A percentile compares a stretch with the other conserved stretches of the same genome.
phyloP scores from a whole-genome alignment of 2,113 vertebrate species.

The Leptodactylus fuscus region DNA sequence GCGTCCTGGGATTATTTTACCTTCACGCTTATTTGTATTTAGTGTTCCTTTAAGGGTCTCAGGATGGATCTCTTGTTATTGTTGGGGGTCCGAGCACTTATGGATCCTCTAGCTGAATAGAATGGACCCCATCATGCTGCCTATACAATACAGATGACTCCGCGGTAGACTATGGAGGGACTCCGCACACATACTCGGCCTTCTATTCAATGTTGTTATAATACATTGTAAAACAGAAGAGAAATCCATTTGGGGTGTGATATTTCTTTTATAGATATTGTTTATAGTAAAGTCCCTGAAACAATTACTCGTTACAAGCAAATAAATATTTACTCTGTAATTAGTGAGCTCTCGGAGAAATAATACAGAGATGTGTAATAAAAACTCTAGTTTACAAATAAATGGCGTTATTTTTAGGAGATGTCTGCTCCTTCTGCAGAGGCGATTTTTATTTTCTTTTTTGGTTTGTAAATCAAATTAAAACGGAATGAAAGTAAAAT shows the following conservation, averaged over 20 bases:
- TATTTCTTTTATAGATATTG: neutral
- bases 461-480: slow-evolving; percentile 37
- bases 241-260: neutral
- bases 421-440: neutral
- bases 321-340: neutral
- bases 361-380: neutral
- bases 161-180: too few relatives aligned
- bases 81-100: too few relatives aligned
- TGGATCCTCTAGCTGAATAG: too few relatives aligned
- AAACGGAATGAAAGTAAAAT: slow-evolving; percentile 18
- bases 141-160: too few relatives aligned
- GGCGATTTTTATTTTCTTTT: too few relatives aligned
- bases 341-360: neutral
- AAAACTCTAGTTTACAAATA: slow-evolving; percentile 37
- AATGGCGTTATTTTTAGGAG: slow-evolving; percentile 25
- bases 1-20: too few relatives aligned
- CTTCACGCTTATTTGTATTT: too few relatives aligned
- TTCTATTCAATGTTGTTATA: neutral
- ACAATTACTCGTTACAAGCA: slow-evolving; percentile 1
- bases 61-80: too few relatives aligned
- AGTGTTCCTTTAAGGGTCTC: too few relatives aligned
- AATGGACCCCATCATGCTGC: too few relatives aligned
- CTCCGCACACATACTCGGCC: too few relatives aligned
- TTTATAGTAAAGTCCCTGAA: neutral
- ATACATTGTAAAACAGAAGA: neutral